These are phyloP conservation scores for Apamea sordens DNA, from an alignment of 2,888 invertebrate species.

Conservation along the genomic window DNA sequence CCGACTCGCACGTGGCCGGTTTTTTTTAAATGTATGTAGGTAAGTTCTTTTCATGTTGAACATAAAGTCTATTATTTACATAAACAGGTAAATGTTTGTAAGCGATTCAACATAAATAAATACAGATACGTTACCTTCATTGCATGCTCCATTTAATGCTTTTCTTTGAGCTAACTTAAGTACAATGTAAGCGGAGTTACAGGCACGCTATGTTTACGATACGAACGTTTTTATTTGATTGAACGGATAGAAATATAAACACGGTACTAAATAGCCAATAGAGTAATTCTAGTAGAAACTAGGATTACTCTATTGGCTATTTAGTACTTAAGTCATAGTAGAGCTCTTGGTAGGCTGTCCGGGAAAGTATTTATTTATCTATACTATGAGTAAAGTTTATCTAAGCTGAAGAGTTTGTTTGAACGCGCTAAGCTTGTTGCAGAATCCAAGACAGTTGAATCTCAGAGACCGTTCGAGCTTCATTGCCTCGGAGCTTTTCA, in stretches of 20 bases:
- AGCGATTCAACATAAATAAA: slow-evolving; percentile 6
- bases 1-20: no score
- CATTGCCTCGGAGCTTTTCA: not conserved
- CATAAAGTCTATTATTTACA: not conserved
- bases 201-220: slow-evolving; percentile 42
- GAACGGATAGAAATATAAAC: slow-evolving; percentile 23
- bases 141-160: slow-evolving; percentile 29
- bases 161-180: slow-evolving; percentile 29
- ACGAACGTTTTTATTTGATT: slow-evolving; percentile 39
- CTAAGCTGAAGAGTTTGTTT: no score
- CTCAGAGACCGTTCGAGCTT: not conserved
- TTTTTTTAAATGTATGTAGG: no score
- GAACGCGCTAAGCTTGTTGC: no score
- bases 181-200: slow-evolving; percentile 40
- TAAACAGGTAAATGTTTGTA: not conserved
- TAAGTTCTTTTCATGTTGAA: not conserved
- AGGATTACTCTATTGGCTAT: not conserved
- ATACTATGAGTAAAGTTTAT: not conserved
- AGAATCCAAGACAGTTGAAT: not conserved
- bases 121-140: slow-evolving; percentile 14
- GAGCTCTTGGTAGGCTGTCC: not conserved
- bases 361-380: not conserved
- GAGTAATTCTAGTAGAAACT: no score
- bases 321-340: not conserved
- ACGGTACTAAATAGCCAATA: no score